Conservation (phyloP, 2,888 invertebrate species). For the Bombyx huttoni region DNA sequence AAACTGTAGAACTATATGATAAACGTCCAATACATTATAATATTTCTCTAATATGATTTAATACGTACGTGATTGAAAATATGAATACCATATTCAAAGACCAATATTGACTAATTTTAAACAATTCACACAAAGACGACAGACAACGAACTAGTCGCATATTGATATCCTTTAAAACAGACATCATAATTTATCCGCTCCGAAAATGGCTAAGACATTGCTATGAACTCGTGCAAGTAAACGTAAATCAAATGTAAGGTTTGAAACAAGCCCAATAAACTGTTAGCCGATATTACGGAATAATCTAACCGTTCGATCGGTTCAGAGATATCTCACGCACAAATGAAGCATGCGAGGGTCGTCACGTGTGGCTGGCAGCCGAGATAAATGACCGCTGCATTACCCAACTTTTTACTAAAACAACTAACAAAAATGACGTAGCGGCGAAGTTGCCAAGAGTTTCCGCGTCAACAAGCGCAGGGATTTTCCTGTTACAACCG, state of each 20-base stretch:
- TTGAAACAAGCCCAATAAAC: neutral
- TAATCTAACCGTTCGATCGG: neutral
- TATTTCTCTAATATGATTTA: too few species aligned
- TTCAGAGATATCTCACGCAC: slow-evolving; percentile 5
- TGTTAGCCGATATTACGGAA: neutral
- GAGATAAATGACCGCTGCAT: slow-evolving; percentile 46
- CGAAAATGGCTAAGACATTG: too few species aligned
- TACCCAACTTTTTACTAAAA: slow-evolving; percentile 36
- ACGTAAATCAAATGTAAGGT: neutral
- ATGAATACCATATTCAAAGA: too few species aligned
- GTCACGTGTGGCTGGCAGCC: slow-evolving; percentile 34
- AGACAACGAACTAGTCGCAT: neutral
- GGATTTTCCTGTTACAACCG: neutral
- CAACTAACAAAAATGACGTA: slow-evolving; percentile 10
- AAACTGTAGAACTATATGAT: too few species aligned
- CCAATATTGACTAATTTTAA: too few species aligned
- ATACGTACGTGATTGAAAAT: too few species aligned
- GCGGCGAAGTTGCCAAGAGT: slow-evolving; percentile 11
- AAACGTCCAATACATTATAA: too few species aligned
- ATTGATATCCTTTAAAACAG: neutral
- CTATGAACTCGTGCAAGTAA: too few species aligned
- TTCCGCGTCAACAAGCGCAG: slow-evolving; percentile 4
- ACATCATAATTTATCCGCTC: neutral
- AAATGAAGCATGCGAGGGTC: slow-evolving; percentile 14
- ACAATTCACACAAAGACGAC: too few species aligned